phyloP scores from a whole-genome alignment of 2,888 invertebrate species.

The Dryadula phaetusa region DNA sequence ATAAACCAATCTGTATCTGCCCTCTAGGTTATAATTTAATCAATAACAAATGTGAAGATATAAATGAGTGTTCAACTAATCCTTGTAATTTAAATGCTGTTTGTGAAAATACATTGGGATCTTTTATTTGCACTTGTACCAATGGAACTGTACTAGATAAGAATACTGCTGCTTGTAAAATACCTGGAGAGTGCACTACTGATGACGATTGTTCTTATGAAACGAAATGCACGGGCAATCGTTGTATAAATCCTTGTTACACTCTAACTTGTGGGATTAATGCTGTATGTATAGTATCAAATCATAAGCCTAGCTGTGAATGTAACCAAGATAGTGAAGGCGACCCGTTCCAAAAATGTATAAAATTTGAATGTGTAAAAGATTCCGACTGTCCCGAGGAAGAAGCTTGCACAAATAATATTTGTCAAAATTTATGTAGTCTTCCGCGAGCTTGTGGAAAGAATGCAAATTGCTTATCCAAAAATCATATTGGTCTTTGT shows the following conservation, averaged over 20 bases:
- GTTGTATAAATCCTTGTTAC: constrained; percentile 91
- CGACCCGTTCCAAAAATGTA: constrained; percentile 89
- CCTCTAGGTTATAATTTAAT: constrained; percentile 88
- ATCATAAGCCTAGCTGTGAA: constrained; percentile 89
- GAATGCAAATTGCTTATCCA: constrained; percentile 89
- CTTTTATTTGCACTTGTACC: constrained; percentile 90
- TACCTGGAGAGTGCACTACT: constrained; percentile 92
- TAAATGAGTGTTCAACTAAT: constrained; percentile 90
- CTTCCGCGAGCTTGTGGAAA: constrained; percentile 92
- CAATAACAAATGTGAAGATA: constrained; percentile 89
- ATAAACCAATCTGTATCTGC: constrained; percentile 90
- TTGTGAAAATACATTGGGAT: constrained; percentile 91
- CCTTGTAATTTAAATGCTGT: constrained; percentile 92
- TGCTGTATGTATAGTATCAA: constrained; percentile 88
- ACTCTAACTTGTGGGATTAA: constrained; percentile 88
- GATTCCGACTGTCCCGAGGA: constrained; percentile 89
- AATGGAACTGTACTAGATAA: constrained; percentile 93
- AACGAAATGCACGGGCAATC: constrained; percentile 89
- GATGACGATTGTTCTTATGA: constrained; percentile 91
- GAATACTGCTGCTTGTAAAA: constrained; percentile 88
- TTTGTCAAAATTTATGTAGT: constrained; percentile 92
- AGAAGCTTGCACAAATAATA: constrained; percentile 90
- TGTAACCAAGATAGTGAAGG: constrained; percentile 91
- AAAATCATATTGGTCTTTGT: constrained; percentile 92
- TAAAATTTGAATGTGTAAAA: constrained; percentile 90